Base-by-base conservation (phyloP, 1,140 invertebrate species). In the Pissodes strobi region DNA sequence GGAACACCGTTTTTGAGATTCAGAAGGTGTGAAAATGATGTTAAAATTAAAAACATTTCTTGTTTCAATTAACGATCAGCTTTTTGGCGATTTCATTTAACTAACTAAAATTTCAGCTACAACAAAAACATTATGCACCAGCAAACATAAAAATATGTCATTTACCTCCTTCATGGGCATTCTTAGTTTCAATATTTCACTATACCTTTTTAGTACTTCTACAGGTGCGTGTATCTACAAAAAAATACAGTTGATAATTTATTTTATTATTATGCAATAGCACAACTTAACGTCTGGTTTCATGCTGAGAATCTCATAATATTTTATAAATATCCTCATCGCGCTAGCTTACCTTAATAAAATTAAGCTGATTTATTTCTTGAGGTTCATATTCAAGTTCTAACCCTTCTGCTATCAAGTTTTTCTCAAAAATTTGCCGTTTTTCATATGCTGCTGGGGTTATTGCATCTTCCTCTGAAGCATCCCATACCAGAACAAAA, bases 161-260 rank as follows among this genome's bases (percentile, higher is more conserved):
- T n/a, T 72, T 70, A 93, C 85, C 81, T 92, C 87, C 83, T 92
- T 93, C 87, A 98, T 94, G 10, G 95, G 94, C 90, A 98, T 91
- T 78, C 94, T 87, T 22, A 98, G 83, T 77, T 95, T 96, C 69
- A 97, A 83, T 71, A 98, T 89, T 81, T 98, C 96, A 52, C 93
- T 90, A 81, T 98, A 97, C 69, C 92, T 86, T 66, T 87, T 85
- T 41, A 98, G 78, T 2, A 98, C 92, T 74, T 90, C 84, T 72
- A 87, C 82, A 0, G 96, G 92, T 2, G 92, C 91, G 79, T 97
- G 93, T 62, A 98, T 87, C 84, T 93, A 59, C 55, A 66, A 53
- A 27, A 57, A 49, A 15, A 15, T 41, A 23, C 12, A 39, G 22
- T 9, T 12, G 17, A 22, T 22, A 12, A 49, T 13, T 23, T 49